These are phyloP conservation scores for Percopsis omiscomaycus DNA, from an alignment of 2,797 vertebrate genomes.

Conservation along the genomic window DNA sequence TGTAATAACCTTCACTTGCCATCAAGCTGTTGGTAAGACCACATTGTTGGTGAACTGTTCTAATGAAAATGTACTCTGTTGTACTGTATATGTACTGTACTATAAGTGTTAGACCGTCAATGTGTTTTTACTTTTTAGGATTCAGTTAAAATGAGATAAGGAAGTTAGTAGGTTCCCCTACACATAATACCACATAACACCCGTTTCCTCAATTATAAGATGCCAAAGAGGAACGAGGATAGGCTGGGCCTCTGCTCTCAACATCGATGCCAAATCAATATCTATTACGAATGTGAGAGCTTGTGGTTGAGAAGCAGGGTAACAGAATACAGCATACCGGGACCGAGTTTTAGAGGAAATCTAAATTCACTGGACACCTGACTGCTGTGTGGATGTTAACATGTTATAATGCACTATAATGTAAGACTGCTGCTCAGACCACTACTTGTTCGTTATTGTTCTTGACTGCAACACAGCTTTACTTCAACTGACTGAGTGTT, in stretches of 20 bases:
- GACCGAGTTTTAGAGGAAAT: slow-evolving; percentile 32
- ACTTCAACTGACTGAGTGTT: slow-evolving; percentile 1
- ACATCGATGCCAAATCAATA: slow-evolving; percentile 52
- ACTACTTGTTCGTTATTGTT: slow-evolving; percentile 36
- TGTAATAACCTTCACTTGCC: slow-evolving; percentile 37
- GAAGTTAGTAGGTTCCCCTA: slow-evolving; percentile 23
- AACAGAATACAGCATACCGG: slow-evolving; percentile 15
- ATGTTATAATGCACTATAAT: slow-evolving; percentile 57
- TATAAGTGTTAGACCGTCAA: slow-evolving; percentile 40
- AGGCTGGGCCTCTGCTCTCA: slow-evolving; percentile 26
- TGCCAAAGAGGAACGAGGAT: slow-evolving; percentile 21
- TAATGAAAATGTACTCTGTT: slow-evolving; percentile 32
- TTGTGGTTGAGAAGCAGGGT: slow-evolving; percentile 20
- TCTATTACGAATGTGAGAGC: slow-evolving; percentile 46
- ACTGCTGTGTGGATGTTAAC: slow-evolving; percentile 44
- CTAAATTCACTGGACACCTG: slow-evolving; percentile 59
- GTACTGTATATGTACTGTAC: slow-evolving; percentile 41
- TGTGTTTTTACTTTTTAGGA: slow-evolving; percentile 2
- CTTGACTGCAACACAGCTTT: slow-evolving; percentile 16
- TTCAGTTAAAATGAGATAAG: slow-evolving; percentile 1
- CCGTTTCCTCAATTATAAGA: slow-evolving; percentile 14
- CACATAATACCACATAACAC: slow-evolving; percentile 9
- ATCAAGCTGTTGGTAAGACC: slow-evolving; percentile 37
- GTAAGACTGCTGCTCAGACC: slow-evolving; percentile 27
- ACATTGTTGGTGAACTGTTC: slow-evolving; percentile 42